phyloP scores from a whole-genome alignment of 2,888 invertebrate genomes.

The Leptogaster cylindrica region DNA sequence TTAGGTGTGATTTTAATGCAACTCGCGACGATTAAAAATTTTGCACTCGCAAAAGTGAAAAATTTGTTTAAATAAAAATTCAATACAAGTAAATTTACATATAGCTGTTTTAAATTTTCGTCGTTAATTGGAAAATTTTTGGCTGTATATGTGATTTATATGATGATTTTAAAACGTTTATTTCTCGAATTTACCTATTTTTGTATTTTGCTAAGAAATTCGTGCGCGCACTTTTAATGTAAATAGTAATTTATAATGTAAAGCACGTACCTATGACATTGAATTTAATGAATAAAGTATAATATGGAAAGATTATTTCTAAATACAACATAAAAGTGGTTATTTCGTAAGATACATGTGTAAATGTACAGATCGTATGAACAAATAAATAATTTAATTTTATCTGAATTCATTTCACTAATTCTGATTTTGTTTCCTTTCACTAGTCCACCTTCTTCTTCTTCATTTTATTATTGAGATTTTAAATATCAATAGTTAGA shows the following conservation, averaged over 20 bases:
- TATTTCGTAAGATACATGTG: slow-evolving; percentile 29
- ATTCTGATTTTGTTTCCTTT: not conserved
- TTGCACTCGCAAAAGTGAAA: not conserved
- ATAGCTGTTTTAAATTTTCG: too few species aligned
- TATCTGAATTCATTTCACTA: slow-evolving; percentile 1
- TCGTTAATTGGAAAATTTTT: too few species aligned
- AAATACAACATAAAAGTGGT: slow-evolving; percentile 19
- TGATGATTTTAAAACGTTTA: too few species aligned
- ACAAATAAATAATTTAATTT: slow-evolving; percentile 34
- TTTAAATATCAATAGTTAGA: too few species aligned
- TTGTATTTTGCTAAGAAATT: slow-evolving; percentile 21
- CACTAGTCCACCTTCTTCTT: too few species aligned
- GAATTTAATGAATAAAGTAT: slow-evolving; percentile 20
- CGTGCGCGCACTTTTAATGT: slow-evolving; percentile 27
- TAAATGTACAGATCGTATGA: slow-evolving; percentile 29
- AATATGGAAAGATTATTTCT: slow-evolving; percentile 5
- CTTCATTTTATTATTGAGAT: too few species aligned
- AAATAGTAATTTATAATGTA: slow-evolving; percentile 28
- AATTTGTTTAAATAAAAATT: not conserved
- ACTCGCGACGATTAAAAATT: slow-evolving; percentile 5
- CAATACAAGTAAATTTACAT: too few species aligned
- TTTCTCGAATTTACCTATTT: not conserved
- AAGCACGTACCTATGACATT: slow-evolving; percentile 36
- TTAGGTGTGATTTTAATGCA: slow-evolving; percentile 6
- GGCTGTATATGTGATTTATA: too few species aligned